phyloP scores from a whole-genome alignment of 2,797 vertebrate genomes.

The Malacoraja senta region DNA sequence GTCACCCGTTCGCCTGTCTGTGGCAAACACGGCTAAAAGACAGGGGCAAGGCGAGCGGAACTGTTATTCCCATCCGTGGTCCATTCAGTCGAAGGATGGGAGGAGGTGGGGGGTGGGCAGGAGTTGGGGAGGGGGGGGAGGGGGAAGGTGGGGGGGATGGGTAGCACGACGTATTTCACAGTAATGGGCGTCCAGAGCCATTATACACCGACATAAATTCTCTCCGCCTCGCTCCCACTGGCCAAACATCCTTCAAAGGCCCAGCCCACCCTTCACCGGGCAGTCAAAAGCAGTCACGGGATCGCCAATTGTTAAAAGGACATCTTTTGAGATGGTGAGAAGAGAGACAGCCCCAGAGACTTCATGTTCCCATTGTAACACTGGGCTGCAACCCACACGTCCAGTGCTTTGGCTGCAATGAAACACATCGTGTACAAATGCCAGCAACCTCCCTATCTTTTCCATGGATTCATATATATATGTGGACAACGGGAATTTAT shows the following conservation, averaged over 20 bases:
- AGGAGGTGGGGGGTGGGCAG: background rate
- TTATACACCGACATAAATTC: slow-evolving; percentile 24
- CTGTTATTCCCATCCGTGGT: slow-evolving; percentile 13
- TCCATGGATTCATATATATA: background rate
- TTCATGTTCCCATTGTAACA: background rate
- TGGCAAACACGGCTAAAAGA: background rate
- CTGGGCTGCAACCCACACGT: background rate
- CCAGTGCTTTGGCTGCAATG: background rate
- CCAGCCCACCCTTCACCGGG: background rate
- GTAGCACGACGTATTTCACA: background rate
- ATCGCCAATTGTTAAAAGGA: background rate
- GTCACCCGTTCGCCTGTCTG: background rate
- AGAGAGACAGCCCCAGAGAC: background rate
- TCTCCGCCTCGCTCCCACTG: background rate
- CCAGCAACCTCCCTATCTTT: background rate
- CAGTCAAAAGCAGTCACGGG: background rate
- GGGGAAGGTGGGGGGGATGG: background rate
- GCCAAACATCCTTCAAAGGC: background rate
- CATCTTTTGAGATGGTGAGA: background rate
- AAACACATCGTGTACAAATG: no score
- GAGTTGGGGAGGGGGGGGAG: background rate
- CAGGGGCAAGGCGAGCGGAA: background rate
- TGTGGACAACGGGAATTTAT: background rate
- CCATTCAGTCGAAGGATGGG: slow-evolving; percentile 9
- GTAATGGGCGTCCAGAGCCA: slow-evolving; percentile 8